phyloP scores from a whole-genome alignment of 2,797 vertebrate genomes.

The Anguilla marmorata region DNA sequence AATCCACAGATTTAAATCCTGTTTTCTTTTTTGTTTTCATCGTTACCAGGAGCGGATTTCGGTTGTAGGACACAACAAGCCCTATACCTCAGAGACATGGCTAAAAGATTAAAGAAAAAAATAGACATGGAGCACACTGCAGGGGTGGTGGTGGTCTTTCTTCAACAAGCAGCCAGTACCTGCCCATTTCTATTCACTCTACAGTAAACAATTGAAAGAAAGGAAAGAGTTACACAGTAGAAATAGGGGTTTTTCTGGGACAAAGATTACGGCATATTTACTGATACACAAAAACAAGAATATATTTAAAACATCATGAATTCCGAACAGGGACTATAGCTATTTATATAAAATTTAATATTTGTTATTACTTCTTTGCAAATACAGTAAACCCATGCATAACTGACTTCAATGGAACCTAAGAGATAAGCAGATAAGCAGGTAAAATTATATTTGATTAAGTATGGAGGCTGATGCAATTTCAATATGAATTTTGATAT shows the following conservation, averaged over 20 bases:
- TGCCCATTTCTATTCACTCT: neutral
- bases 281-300: too few species aligned
- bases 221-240: neutral
- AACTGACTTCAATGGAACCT: too few species aligned
- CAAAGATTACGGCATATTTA: neutral
- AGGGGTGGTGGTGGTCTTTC: neutral
- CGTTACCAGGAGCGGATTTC: neutral
- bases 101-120: slow-evolving; percentile 1
- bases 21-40: neutral
- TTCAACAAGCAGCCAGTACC: neutral
- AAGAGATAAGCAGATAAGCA: too few species aligned
- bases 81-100: neutral
- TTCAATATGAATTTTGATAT: too few species aligned
- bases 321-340: neutral
- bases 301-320: neutral
- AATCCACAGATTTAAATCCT: neutral
- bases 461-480: too few species aligned
- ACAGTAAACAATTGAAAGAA: slow-evolving; percentile 7
- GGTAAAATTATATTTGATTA: too few species aligned
- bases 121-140: neutral
- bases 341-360: too few species aligned
- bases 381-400: too few species aligned
- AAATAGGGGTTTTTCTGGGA: neutral
- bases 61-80: too few species aligned
- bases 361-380: too few species aligned